Base-by-base conservation (phyloP, 2,797 vertebrate genomes). In the Clarias pachynema region DNA sequence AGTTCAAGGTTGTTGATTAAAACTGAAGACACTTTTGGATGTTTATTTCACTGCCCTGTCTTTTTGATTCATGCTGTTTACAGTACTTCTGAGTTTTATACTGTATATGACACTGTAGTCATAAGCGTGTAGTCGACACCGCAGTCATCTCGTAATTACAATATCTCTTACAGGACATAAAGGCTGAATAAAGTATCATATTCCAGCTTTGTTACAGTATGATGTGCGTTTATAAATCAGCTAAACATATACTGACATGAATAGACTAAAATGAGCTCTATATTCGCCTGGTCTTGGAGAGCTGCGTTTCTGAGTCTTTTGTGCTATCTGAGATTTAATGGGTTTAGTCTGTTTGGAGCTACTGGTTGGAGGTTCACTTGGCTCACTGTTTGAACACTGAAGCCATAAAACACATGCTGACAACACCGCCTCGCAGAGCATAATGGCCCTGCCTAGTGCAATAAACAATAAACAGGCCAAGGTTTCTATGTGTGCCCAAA, bases 391-490 rank as follows among this genome's bases (percentile, higher is more conserved):
- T 65, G 57, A 73, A 85, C 62, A 68, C 72, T 84, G 29, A 66
- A 68, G 74, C 62, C 53, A 86, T 86, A 89, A 89, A 85, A 80
- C 77, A n/a, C 37, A 77, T 56, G 29, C 60, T 74, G 80, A 68
- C 80, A 79, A 57, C 75, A 60, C 75, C 59, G 84, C 74, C 70
- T 80, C 70, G 63, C 49, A 29, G 65, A 81, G 65, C 74, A 81
- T 86, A 82, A 86, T 70, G 53, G 60, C 62, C 70, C 53, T 68
- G 79, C 79, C 29, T 49, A 20, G 40, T 60, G 66, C 63, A 60
- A 34, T 68, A 81, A 81, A 81, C 66, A 75, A 82, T 59, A 86
- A 86, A 77, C 79, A 26, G 26, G 56, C 40, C 29, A 74, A 56
- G 31, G 77, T 77, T 80, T 85, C 70, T 16, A 24, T 14, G 26